Conservation (phyloP, 2,797 vertebrate species). For the Sardinella longiceps region DNA sequence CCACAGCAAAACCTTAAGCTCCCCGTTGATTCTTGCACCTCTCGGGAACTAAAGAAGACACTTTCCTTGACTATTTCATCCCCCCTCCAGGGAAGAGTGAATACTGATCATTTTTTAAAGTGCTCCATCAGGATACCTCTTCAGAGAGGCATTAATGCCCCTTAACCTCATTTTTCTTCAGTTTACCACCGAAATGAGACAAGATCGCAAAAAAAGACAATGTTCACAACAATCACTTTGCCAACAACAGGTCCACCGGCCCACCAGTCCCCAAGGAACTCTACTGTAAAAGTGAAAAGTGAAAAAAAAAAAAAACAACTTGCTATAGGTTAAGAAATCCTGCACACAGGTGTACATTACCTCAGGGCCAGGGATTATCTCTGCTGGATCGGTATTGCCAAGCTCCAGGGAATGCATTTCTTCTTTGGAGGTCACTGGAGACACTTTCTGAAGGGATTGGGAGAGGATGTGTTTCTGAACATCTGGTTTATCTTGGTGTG, state of each 20-base stretch:
- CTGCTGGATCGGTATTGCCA: not conserved
- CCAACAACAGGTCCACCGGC: not conserved
- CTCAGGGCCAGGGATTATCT: not conserved
- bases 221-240: not conserved
- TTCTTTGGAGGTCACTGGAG: not conserved
- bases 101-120: not conserved
- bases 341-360: not conserved
- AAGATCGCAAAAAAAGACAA: not conserved
- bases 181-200: not conserved
- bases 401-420: not conserved
- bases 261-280: too few relatives aligned
- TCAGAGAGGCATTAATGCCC: not conserved
- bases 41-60: not conserved
- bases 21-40: not conserved
- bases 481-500: not conserved
- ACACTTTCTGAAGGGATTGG: not conserved
- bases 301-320: too few relatives aligned
- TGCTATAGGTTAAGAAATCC: not conserved
- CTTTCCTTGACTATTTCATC: not conserved
- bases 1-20: not conserved
- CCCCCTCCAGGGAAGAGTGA: not conserved
- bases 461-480: not conserved
- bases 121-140: not conserved
- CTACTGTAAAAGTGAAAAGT: too few relatives aligned
- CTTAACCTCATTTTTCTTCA: not conserved